These are phyloP conservation scores for Corythornis vintsioides DNA, from an alignment of 2,113 vertebrate species.

Conservation along the genomic window DNA sequence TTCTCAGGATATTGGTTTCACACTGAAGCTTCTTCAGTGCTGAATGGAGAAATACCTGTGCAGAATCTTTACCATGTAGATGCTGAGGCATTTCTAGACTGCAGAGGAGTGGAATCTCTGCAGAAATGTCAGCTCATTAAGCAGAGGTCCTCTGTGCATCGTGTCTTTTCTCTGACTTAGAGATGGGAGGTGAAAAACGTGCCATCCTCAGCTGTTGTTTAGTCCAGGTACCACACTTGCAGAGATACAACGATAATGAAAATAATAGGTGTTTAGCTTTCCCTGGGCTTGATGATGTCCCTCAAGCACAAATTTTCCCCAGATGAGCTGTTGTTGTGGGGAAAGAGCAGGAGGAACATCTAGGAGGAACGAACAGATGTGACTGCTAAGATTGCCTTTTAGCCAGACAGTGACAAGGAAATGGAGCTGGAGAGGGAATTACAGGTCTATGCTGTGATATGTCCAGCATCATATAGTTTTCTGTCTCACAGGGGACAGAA, in stretches of 20 bases:
- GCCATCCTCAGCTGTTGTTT: not conserved
- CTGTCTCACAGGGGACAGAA: not conserved
- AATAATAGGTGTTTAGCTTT: not conserved
- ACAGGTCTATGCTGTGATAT: not conserved
- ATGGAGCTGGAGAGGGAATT: not conserved
- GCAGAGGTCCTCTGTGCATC: not conserved
- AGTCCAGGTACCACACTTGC: not conserved
- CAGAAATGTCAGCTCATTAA: not conserved
- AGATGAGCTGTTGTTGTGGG: not conserved
- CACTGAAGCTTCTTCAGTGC: not conserved
- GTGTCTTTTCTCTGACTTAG: rapidly evolving
- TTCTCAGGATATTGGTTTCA: not conserved
- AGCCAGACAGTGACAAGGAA: not conserved
- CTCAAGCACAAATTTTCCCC: not conserved
- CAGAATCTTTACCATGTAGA: not conserved
- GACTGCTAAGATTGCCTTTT: not conserved
- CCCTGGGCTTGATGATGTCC: not conserved
- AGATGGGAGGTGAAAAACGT: not conserved
- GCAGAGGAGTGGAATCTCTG: not conserved
- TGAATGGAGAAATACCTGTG: not conserved
- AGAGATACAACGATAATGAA: not conserved
- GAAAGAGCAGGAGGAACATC: not conserved
- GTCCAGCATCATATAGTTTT: not conserved
- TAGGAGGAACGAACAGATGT: not conserved
- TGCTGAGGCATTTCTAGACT: not conserved